Percentiles rank a stretch among this genome's conserved stretches.
Conservation (phyloP, 2,888 invertebrate genomes). For the Hesperia comma region DNA sequence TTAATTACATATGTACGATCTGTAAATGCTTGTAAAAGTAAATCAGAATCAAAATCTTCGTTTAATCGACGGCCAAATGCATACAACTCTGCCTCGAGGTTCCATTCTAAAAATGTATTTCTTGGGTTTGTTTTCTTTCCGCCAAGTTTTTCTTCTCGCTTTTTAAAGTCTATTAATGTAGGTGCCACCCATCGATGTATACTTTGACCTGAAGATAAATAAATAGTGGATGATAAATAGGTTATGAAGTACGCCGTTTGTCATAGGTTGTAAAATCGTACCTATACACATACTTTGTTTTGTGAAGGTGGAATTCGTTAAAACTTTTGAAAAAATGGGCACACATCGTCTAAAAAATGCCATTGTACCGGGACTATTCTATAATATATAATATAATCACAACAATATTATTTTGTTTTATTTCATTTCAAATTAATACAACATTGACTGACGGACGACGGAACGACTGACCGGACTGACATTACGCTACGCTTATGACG, state of each 20-base stretch:
- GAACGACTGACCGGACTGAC: too few species aligned
- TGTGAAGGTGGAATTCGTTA: conserved; percentile 53
- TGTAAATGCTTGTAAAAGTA: conserved; percentile 90
- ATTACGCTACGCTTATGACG: too few species aligned
- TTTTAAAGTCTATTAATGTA: conserved; percentile 85
- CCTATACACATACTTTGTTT: conserved; percentile 58
- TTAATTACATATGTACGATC: conserved; percentile 90
- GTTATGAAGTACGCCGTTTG: neutral
- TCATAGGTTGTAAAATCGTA: neutral
- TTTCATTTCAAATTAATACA: too few species aligned
- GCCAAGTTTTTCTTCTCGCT: conserved; percentile 83
- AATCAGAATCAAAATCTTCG: conserved; percentile 90
- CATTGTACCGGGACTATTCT: conserved; percentile 51
- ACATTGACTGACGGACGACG: too few species aligned
- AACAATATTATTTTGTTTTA: neutral
- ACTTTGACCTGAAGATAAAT: conserved; percentile 57
- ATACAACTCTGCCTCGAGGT: conserved; percentile 92
- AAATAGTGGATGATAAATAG: neutral
- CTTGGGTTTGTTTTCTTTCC: conserved; percentile 80
- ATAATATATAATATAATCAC: conserved; percentile 11
- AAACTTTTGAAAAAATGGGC: conserved; percentile 55
- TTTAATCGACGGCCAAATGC: conserved; percentile 93
- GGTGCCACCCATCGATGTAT: conserved; percentile 88
- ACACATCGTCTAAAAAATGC: conserved; percentile 65
- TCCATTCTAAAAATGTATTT: conserved; percentile 92